Evolutionary conservation across 2,888 invertebrate species (phyloP).

Genomic region (Rotaria socialis): DNA sequence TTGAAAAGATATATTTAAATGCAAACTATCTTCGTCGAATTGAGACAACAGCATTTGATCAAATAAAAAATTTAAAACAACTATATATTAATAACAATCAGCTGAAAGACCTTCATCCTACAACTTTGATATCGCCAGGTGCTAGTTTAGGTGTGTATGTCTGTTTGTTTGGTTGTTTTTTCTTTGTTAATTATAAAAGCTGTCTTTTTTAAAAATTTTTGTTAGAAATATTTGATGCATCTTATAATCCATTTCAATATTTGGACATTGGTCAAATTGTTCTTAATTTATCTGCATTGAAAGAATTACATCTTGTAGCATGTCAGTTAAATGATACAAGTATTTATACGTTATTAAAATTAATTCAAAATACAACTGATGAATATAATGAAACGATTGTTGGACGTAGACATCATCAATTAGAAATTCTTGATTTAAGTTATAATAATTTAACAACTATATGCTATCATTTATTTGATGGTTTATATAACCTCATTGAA

Average conservation of each 20-base stretch:
- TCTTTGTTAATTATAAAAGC: too few species aligned
- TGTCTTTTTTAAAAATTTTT: not conserved
- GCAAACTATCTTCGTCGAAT: conserved; percentile 10
- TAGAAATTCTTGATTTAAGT: conserved; percentile 28
- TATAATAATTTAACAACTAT: conserved; percentile 30
- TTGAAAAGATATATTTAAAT: not conserved
- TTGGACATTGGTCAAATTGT: conserved; percentile 11
- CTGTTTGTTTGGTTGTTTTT: too few species aligned
- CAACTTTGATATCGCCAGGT: conserved; percentile 1
- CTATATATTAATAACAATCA: conserved; percentile 8
- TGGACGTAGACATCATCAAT: not conserved
- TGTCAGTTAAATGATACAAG: conserved; percentile 18
- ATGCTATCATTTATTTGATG: conserved; percentile 23
- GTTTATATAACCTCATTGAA: not conserved
- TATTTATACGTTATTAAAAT: conserved; percentile 21
- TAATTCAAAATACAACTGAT: not conserved
- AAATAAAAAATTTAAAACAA: conserved; percentile 36
- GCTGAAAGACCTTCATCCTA: not conserved
- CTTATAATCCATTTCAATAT: conserved; percentile 18
- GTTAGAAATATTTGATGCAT: not conserved
- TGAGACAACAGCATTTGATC: conserved; percentile 29
- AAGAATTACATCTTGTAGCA: not conserved
- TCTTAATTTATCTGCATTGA: not conserved
- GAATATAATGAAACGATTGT: not conserved
- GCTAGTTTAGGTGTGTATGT: not conserved